Evolutionary conservation across 2,888 invertebrate species (phyloP), one percentile per base, ranked within the genome.

Genomic region (Rapana venosa): DNA sequence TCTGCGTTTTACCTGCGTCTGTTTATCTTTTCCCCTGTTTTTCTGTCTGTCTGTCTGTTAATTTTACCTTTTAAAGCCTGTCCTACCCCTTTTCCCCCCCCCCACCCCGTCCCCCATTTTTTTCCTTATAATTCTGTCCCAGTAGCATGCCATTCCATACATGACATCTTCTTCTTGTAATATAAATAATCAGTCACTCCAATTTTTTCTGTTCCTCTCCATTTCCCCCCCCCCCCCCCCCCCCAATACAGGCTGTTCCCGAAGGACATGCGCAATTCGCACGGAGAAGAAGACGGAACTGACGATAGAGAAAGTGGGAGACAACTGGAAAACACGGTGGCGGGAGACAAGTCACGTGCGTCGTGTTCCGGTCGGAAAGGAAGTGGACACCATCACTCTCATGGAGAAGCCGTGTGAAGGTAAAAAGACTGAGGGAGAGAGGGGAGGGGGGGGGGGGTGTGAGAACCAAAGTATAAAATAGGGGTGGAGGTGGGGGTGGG

Each of bases 361-460:
- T 85, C 22, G 30, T 30, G 74, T 89, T 66, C 89, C 85, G 13
- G 32, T 89, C 4, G 89, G 89, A 13, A 47, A 89, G 89, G 89
- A 89, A 47, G 85, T 85, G 74, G 77, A 85, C 74, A 89, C 85
- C 56, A 83, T 89, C 66, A 83, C 89, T 2, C 36, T 89, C 20
- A 84, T 89, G 84, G 85, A 85, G 32, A 35, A 85, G 2, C 84
- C 70, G 0, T n/a, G 56, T 89, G n/a, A 89, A 89, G 89, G 89
- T 85, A 8, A 88, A 58, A 47, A 47, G 8, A 47, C 47, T 47
- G 47, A 8, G 8, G 8, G 47, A 47, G 47, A 47, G 8, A 47
- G 8, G 47, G 8, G 47, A 47, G 47, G 8, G 8, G 47, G 47
- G 47, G 47, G 47, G 8, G 47, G 47, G 47, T 5, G 47, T 2